Conservation (phyloP, 2,888 invertebrate genomes). For the Meghimatium bilineatum region DNA sequence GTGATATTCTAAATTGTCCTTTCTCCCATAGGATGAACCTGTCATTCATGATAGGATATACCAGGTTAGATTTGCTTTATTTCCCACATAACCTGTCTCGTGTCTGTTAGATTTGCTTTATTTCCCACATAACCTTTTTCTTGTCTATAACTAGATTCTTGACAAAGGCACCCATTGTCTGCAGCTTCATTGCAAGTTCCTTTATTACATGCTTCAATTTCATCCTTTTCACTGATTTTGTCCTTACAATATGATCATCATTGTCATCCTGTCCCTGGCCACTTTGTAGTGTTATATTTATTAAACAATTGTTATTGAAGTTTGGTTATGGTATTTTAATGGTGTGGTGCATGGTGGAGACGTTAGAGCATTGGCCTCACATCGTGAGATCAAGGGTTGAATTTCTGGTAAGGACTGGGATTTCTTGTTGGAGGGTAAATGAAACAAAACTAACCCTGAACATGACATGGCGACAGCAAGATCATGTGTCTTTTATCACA, state of each 20-base stretch:
- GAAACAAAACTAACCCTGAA: too few species aligned
- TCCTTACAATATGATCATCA: neutral
- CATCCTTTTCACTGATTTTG: neutral
- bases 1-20: slow-evolving; percentile 19
- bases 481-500: too few species aligned
- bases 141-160: neutral
- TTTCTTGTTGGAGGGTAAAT: too few species aligned
- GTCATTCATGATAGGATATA: slow-evolving; percentile 29
- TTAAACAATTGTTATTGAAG: too few species aligned
- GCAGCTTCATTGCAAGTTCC: neutral
- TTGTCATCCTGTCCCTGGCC: too few species aligned
- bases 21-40: slow-evolving; percentile 49
- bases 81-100: neutral
- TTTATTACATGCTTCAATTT: neutral
- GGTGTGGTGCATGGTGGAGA: too few species aligned
- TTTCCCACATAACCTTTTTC: neutral
- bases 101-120: slow-evolving; percentile 22
- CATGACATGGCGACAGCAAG: too few species aligned
- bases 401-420: too few species aligned
- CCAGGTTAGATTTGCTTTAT: slow-evolving; percentile 31
- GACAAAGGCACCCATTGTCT: neutral
- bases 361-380: too few species aligned
- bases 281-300: too few species aligned
- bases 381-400: too few species aligned
- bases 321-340: too few species aligned